Evolutionary conservation across 1,140 invertebrate genomes (phyloP), one percentile per base, ranked within the genome.

Genomic region (Prorops nasuta): DNA sequence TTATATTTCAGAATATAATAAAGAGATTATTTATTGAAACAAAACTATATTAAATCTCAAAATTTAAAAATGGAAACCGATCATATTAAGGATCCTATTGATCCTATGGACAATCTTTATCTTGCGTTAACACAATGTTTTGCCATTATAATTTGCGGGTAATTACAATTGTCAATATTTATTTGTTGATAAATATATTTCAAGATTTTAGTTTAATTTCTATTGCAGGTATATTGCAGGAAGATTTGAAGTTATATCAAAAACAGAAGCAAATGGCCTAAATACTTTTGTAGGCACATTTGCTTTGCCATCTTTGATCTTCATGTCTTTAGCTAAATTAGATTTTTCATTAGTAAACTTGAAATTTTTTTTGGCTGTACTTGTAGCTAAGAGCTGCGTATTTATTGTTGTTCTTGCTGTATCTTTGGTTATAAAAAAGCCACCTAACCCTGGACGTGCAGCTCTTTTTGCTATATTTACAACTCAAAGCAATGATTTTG

Each of bases 401-500:
- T 98, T 98, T 78, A 78, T 93, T 55, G 69, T 83, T 19, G 94
- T 98, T 3, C 80, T 90, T 9, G 63, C 90, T 17, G 78, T 96
- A 10, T 91, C 90, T 2, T 59, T 95, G 42, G 65, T 96, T 20
- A 83, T 93, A 14, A 86, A 87, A 6, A 85, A 86, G 71, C 90
- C 91, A 6, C 69, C 86, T 3, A 90, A 94, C 76, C 82, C 89
- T 49, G 91, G 90, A 10, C 84, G 87, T 63, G 91, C 92, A 44
- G 95, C 93, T 12, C 79, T 98, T 16, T 94, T 91, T 82, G 91
- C 91, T 17, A 98, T 98, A 60, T 97, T 98, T 73, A 91, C 89
- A 38, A 98, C 95, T 0, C 94, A 98, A 69, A 96, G 92, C 69
- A 98, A 98, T 83, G 96, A 98, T 77, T 98, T 98, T 82, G 96